phyloP scores from a whole-genome alignment of 2,888 invertebrate species.

The Pandemis cinnamomeana region DNA sequence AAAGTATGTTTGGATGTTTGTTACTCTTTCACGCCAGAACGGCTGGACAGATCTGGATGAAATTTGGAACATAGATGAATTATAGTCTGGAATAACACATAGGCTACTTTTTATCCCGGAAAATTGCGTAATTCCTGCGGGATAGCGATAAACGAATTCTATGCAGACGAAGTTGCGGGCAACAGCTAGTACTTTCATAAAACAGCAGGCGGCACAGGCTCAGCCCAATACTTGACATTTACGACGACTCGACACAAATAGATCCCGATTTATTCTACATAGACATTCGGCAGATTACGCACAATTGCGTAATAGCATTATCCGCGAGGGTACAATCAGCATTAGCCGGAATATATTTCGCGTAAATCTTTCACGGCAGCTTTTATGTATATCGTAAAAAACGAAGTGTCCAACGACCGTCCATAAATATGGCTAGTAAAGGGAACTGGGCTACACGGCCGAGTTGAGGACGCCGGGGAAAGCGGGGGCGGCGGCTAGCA shows the following conservation, averaged over 20 bases:
- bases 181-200: neutral
- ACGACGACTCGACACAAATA: conserved; percentile 15
- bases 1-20: too few species aligned
- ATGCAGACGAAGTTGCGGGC: too few species aligned
- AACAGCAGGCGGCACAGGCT: neutral
- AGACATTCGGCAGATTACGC: conserved; percentile 46
- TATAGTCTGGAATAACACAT: too few species aligned
- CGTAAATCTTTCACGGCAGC: conserved; percentile 82
- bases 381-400: conserved; percentile 84
- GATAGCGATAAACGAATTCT: too few species aligned
- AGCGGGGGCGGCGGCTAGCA: neutral
- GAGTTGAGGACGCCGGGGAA: conserved; percentile 5
- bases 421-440: conserved; percentile 80
- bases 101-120: too few species aligned
- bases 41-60: too few species aligned
- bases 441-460: conserved; percentile 45
- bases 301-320: conserved; percentile 62
- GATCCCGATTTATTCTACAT: conserved; percentile 53
- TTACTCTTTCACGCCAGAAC: too few species aligned
- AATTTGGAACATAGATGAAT: too few species aligned
- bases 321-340: conserved; percentile 67
- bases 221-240: conserved; percentile 1
- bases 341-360: conserved; percentile 81
- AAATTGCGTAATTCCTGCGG: too few species aligned
- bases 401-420: conserved; percentile 76